Evolutionary conservation across 1,140 invertebrate species (phyloP).

Genomic region (Procambarus clarkii): DNA sequence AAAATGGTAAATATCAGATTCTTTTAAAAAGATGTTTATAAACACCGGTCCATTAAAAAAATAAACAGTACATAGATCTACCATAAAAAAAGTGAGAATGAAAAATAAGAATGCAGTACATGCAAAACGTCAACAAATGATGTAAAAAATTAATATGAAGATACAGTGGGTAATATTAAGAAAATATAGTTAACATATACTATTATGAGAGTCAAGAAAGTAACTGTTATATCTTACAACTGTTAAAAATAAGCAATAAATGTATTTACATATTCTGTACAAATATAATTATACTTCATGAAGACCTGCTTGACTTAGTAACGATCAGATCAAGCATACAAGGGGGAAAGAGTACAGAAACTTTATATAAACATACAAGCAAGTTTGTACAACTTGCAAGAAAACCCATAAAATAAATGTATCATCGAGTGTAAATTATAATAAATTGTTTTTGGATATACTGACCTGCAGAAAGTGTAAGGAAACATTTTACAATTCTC

Average conservation of each 20-base stretch:
- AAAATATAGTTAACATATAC: not conserved
- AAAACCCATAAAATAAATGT: not conserved
- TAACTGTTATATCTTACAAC: not conserved
- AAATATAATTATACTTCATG: slow-evolving; percentile 23
- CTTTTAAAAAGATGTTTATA: no score
- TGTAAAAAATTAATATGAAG: not conserved
- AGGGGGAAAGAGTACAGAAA: not conserved
- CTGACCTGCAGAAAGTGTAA: no score
- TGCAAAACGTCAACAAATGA: not conserved
- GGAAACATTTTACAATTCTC: no score
- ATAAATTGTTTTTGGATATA: no score
- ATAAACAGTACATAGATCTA: no score
- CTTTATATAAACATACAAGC: not conserved
- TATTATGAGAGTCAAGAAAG: not conserved
- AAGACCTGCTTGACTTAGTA: slow-evolving; percentile 51
- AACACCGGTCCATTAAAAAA: no score
- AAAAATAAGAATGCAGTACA: not conserved
- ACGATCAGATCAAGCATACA: slow-evolving; percentile 26
- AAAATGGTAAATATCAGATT: no score
- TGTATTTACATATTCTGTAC: slow-evolving; percentile 3
- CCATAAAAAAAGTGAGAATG: not conserved
- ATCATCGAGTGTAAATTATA: no score
- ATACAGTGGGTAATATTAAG: not conserved
- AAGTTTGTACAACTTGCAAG: not conserved
- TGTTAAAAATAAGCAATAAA: not conserved